Evolutionary conservation across 1,140 invertebrate species (phyloP).

Genomic region (Vanessa atalanta): DNA sequence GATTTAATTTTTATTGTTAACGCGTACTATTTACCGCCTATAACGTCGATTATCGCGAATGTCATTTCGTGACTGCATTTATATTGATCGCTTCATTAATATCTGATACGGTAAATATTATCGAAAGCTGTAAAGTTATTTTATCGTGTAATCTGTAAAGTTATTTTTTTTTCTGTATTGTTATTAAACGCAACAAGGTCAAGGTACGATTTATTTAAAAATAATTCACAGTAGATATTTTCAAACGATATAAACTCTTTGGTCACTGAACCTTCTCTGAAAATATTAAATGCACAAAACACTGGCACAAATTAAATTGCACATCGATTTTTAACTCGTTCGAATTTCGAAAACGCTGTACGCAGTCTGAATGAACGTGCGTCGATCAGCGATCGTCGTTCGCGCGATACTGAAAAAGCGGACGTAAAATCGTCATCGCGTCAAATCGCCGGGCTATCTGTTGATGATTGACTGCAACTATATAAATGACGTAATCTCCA

Average conservation of each 20-base stretch:
- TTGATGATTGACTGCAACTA: conserved; percentile 30
- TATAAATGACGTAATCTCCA: conserved; percentile 34
- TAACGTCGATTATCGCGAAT: not conserved
- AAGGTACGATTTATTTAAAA: not conserved
- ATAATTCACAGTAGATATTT: not conserved
- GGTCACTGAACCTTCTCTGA: conserved; percentile 22
- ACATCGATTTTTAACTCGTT: conserved; percentile 48
- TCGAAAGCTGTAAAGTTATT: conserved; percentile 16
- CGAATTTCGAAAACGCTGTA: conserved; percentile 43
- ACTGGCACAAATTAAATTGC: conserved; percentile 57
- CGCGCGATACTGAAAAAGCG: conserved; percentile 63
- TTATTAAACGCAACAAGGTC: conserved; percentile 18
- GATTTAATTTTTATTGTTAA: conserved; percentile 3
- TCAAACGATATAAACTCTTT: conserved; percentile 14
- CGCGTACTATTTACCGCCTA: not conserved
- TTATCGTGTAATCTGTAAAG: conserved; percentile 6
- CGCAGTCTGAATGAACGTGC: conserved; percentile 45
- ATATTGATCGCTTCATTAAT: conserved; percentile 1
- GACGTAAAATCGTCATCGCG: conserved; percentile 39
- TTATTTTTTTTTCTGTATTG: conserved; percentile 7
- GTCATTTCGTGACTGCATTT: not conserved
- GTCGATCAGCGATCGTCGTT: conserved; percentile 51
- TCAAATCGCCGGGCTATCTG: conserved; percentile 27
- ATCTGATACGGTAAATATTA: conserved; percentile 6
- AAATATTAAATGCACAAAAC: conserved; percentile 37